Evolutionary conservation across 2,888 invertebrate genomes (phyloP).

Genomic region (Drosophila quinaria): DNA sequence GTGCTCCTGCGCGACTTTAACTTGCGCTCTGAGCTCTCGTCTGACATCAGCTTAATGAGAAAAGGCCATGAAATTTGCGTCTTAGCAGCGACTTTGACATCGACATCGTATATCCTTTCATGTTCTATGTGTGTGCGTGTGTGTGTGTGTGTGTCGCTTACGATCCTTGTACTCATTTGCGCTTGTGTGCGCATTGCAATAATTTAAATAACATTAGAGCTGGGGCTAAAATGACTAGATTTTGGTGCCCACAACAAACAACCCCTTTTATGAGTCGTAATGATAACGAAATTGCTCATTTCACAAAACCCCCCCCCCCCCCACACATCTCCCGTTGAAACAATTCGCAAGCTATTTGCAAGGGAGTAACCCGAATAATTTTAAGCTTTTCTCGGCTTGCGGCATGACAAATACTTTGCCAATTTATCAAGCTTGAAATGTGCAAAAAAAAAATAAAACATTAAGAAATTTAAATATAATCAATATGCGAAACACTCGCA

Average conservation of each 20-base stretch:
- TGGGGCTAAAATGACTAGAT: constrained; percentile 3
- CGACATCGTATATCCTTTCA: constrained; percentile 36
- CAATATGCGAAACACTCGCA: constrained; percentile 9
- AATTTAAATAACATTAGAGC: constrained; percentile 64
- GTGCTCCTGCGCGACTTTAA: constrained; percentile 31
- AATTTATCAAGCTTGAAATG: background rate
- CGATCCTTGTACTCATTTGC: constrained; percentile 57
- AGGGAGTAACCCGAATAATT: background rate
- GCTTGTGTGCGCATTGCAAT: constrained; percentile 72
- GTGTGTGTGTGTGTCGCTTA: constrained; percentile 44
- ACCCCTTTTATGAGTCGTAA: constrained; percentile 47
- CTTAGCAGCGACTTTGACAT: constrained; percentile 34
- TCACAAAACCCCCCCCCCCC: too few species aligned
- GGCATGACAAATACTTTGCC: constrained; percentile 8
- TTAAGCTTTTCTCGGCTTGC: background rate
- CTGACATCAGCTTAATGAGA: constrained; percentile 75
- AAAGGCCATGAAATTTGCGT: constrained; percentile 66
- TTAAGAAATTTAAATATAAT: background rate
- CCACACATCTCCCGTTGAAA: background rate
- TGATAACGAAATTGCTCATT: constrained; percentile 22
- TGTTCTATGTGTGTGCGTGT: constrained; percentile 19
- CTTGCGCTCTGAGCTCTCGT: constrained; percentile 47
- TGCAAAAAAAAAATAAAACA: background rate
- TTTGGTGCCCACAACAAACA: constrained; percentile 18
- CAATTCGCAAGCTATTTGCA: background rate